Base-by-base conservation (phyloP, 2,113 vertebrate genomes). In the Tragelaphus scriptus region DNA sequence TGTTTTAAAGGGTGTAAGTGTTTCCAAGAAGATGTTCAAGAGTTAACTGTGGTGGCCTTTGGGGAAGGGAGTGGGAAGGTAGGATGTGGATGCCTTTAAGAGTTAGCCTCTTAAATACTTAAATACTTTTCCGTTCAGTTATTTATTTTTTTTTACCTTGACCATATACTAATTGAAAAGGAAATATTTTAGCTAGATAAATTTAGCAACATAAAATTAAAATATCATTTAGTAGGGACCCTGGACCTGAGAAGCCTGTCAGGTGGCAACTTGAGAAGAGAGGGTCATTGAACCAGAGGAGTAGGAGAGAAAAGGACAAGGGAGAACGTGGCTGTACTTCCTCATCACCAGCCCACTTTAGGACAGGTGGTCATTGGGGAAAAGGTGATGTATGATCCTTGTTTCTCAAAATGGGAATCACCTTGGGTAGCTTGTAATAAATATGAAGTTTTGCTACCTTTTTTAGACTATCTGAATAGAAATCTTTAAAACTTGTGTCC, bases 401-500 rank as follows among this genome's bases (percentile, higher is more conserved):
- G 28, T 58, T n/a, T 85, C 51, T 89, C 44, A 56, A 36, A 49
- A 30, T 19, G 32, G 32, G 49, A 87, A 44, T 82, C 32, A 14
- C 32, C 32, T 55, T 82, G 17, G 3, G 16, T 4, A 44, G 1
- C 12, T 15, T 14, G 4, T 32, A 32, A 65, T 21, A 80, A 77
- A 44, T 25, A n/a, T 3, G 3, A 3, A 2, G 3, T 2, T 16
- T 25, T 40, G 5, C 8, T 53, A 40, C 7, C 1, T 12, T 17
- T 3, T 36, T 8, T 0, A 28, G 21, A 81, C 9, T 61, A 55
- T 55, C 17, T 53, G 28, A 68, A 86, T 53, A 68, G n/a, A 84
- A 53, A 30, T 75, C 10, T 65, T 61, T 56, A 49, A 15, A n/a
- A 49, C 23, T 25, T 40, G 30, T 15, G 16, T 68, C 30, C 28